These are phyloP conservation scores for Pollenia griseotomentosa DNA, from an alignment of 2,888 invertebrate genomes.

Conservation along the genomic window DNA sequence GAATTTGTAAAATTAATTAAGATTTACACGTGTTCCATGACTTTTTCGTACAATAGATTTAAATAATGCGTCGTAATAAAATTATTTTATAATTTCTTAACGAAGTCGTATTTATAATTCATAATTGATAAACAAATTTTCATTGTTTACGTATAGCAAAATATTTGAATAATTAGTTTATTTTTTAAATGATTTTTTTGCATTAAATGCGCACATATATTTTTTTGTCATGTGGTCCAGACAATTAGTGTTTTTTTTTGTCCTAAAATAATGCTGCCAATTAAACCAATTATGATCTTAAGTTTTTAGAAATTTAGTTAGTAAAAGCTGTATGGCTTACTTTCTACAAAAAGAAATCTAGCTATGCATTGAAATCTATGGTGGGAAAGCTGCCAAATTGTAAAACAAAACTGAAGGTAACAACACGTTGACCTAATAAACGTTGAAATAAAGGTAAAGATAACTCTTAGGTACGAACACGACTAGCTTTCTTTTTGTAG, in stretches of 20 bases:
- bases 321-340: too few relatives aligned
- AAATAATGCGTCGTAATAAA: constrained; percentile 42
- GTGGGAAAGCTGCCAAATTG: too few relatives aligned
- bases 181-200: neutral
- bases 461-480: too few relatives aligned
- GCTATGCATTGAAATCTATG: too few relatives aligned
- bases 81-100: constrained; percentile 3
- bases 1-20: constrained; percentile 40
- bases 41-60: constrained; percentile 24
- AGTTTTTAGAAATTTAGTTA: too few relatives aligned
- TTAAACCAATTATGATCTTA: neutral
- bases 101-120: neutral
- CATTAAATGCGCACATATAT: constrained; percentile 31
- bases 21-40: constrained; percentile 49
- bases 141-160: constrained; percentile 30
- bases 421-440: too few relatives aligned
- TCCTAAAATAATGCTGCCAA: neutral
- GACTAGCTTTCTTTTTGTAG: too few relatives aligned
- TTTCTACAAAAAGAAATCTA: too few relatives aligned
- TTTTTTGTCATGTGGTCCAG: constrained; percentile 20
- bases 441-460: too few relatives aligned
- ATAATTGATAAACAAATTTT: constrained; percentile 43
- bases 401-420: too few relatives aligned
- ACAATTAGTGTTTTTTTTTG: constrained; percentile 2
- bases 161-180: constrained; percentile 41